Evolutionary conservation across 2,113 vertebrate genomes (phyloP).

Genomic region (Hystrix cristata): DNA sequence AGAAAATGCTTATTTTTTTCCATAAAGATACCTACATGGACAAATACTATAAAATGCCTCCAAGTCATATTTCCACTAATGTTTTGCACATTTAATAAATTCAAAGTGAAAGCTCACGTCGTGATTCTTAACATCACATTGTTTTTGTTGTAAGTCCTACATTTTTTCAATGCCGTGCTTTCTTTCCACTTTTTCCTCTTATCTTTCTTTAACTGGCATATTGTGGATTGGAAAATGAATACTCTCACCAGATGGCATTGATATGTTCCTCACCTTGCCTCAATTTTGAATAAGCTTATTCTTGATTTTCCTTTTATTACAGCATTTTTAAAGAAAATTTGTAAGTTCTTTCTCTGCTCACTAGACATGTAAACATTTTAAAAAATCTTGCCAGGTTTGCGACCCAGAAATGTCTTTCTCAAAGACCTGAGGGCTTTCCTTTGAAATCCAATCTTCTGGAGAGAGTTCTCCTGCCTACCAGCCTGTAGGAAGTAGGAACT

Average conservation of each 20-base stretch:
- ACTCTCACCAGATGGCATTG: not conserved
- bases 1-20: not conserved
- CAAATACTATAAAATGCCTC: not conserved
- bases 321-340: not conserved
- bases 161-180: not conserved
- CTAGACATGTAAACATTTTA: not conserved
- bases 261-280: not conserved
- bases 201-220: not conserved
- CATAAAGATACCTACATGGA: not conserved
- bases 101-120: not conserved
- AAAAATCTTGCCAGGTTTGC: not conserved
- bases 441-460: not conserved
- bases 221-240: not conserved
- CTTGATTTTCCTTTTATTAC: not conserved
- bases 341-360: not conserved
- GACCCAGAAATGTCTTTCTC: not conserved
- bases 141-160: not conserved
- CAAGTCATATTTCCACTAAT: not conserved
- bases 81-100: not conserved
- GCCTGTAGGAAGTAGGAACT: not conserved
- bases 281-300: not conserved
- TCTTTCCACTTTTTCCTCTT: not conserved
- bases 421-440: not conserved
- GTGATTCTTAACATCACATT: not conserved
- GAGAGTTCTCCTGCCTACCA: not conserved